These are phyloP conservation scores for Mionectes macconnelli DNA, from an alignment of 2,113 vertebrate genomes.

Conservation along the genomic window DNA sequence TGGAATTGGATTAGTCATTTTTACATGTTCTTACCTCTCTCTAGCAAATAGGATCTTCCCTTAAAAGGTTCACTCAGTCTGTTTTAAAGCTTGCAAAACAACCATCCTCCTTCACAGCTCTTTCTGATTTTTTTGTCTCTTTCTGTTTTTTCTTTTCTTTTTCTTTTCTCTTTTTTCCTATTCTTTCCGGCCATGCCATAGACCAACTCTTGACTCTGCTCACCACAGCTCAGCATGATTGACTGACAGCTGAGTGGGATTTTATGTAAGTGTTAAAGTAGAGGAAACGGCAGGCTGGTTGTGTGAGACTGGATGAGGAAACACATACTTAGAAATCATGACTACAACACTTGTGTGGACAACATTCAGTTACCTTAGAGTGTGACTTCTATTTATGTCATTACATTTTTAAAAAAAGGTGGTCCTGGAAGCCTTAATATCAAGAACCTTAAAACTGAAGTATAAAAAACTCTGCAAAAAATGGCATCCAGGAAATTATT, in stretches of 20 bases:
- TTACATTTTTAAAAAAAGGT: background rate
- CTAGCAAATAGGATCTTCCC: background rate
- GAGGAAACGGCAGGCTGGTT: background rate
- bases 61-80: background rate
- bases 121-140: no score
- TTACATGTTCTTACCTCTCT: background rate
- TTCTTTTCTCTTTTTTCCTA: background rate
- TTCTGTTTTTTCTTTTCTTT: background rate
- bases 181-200: background rate
- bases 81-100: background rate
- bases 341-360: background rate
- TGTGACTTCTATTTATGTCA: background rate
- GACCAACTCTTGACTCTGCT: background rate
- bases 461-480: background rate
- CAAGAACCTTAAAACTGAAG: background rate
- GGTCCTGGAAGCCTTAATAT: background rate
- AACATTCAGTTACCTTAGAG: background rate
- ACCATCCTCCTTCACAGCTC: background rate
- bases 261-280: background rate
- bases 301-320: background rate
- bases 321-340: background rate
- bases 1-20: background rate
- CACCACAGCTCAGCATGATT: background rate
- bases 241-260: background rate
- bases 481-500: background rate